Evolutionary conservation across 2,888 invertebrate genomes (phyloP), one percentile per base, ranked within the genome.

Genomic region (Clunio marinus): DNA sequence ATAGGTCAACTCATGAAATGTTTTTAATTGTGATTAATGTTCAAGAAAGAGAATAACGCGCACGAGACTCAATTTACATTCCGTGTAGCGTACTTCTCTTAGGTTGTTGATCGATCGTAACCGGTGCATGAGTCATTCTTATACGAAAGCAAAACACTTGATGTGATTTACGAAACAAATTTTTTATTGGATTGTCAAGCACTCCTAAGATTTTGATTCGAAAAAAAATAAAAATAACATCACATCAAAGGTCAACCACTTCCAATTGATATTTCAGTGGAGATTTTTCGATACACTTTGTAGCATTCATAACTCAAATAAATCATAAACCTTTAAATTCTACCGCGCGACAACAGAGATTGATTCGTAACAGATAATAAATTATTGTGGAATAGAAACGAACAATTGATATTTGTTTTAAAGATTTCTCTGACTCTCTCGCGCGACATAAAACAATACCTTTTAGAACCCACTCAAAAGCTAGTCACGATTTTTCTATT

Each of bases 371-470:
- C 55, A 66, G 66, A 66, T 66, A 66, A 66, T 66, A 66, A 66
- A 66, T 66, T 55, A 66, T 55, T 66, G 22, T 27, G 22, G 24
- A n/a, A n/a, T n/a, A n/a, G n/a, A n/a, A n/a, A n/a, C 57, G 17
- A 66, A 66, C 51, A 66, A 66, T 59, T 46, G 55, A 66, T 66
- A 66, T 66, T 66, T 66, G 66, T 66, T 66, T 66, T 55, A 65
- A 35, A 28, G 46, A 28, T 10, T n/a, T n/a, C 37, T 62, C 41
- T 46, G 20, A 28, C 45, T 7, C 51, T 2, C 51, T n/a, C 22
- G 51, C 3, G 20, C 15, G 17, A 46, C 17, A 65, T 24, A 22
- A 63, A 15, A 45, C 63, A 63, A 45, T 62, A 25, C 17, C 28
- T 65, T 28, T 65, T 2, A 65, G 65, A 65, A 65, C 66, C 66